phyloP scores from a whole-genome alignment of 2,888 invertebrate species.

The Drosophila quinaria region DNA sequence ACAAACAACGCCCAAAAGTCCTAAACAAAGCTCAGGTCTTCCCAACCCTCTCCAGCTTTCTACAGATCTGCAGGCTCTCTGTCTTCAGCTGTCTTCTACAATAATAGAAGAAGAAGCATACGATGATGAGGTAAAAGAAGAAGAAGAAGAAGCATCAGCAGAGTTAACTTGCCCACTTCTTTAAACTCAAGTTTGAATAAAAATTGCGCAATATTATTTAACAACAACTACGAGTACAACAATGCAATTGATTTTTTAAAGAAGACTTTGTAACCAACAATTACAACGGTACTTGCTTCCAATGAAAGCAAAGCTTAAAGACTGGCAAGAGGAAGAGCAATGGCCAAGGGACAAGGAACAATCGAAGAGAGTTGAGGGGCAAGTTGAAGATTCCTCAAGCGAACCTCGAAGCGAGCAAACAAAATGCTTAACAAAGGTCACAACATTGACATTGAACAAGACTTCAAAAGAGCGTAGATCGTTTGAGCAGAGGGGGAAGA shows the following conservation, averaged over 20 bases:
- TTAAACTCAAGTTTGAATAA: slow-evolving; percentile 62
- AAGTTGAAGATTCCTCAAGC: slow-evolving; percentile 54
- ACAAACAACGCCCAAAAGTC: slow-evolving; percentile 35
- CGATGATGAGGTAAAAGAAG: slow-evolving; percentile 7
- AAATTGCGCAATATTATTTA: slow-evolving; percentile 80
- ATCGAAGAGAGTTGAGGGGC: slow-evolving; percentile 15
- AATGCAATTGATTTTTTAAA: slow-evolving; percentile 57
- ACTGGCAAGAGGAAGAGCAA: not conserved
- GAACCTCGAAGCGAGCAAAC: slow-evolving; percentile 55
- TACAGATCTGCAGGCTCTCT: slow-evolving; percentile 17
- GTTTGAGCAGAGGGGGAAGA: not conserved
- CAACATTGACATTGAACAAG: slow-evolving; percentile 78
- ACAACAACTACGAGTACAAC: slow-evolving; percentile 58
- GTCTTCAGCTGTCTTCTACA: slow-evolving; percentile 36
- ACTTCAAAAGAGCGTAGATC: slow-evolving; percentile 27
- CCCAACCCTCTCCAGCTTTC: slow-evolving; percentile 17
- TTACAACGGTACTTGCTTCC: slow-evolving; percentile 75
- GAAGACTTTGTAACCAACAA: slow-evolving; percentile 60
- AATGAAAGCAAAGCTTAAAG: slow-evolving; percentile 58
- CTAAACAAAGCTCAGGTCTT: slow-evolving; percentile 28
- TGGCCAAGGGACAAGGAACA: not conserved
- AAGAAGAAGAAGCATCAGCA: slow-evolving; percentile 7
- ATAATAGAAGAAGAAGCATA: slow-evolving; percentile 4
- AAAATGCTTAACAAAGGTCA: slow-evolving; percentile 81
- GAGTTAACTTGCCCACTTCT: slow-evolving; percentile 33